These are phyloP conservation scores for Enteromius anoplus DNA, from an alignment of 2,797 vertebrate genomes.

Conservation along the genomic window DNA sequence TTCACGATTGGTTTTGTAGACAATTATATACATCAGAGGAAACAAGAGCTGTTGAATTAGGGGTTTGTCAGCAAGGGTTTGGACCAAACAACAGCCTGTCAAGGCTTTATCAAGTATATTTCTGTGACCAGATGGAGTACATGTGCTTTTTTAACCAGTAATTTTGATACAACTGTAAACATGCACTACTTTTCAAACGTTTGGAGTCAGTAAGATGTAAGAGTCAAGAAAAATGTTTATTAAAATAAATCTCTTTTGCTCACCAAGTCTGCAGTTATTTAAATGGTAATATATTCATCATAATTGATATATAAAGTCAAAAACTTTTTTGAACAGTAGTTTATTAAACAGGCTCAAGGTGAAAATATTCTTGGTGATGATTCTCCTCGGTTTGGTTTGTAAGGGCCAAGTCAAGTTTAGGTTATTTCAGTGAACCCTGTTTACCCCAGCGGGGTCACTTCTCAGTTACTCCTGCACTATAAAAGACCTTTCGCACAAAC, in stretches of 20 bases:
- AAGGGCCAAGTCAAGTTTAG: background rate
- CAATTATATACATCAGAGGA: background rate
- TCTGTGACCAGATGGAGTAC: background rate
- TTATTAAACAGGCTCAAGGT: background rate
- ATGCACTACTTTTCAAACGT: background rate
- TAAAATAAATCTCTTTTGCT: background rate
- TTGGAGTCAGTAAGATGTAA: background rate
- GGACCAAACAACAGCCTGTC: background rate
- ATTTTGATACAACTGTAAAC: background rate
- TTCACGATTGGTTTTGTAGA: background rate
- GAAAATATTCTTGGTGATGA: background rate
- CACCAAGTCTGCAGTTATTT: background rate
- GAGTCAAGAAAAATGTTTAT: background rate
- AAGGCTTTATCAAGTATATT: background rate
- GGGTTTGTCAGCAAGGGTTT: background rate
- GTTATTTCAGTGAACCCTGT: background rate
- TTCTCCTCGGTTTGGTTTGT: background rate
- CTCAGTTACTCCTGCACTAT: slow-evolving; percentile 21
- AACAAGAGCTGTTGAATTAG: background rate
- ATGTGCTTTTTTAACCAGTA: background rate
- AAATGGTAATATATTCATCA: background rate
- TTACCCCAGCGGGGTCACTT: slow-evolving; percentile 20
- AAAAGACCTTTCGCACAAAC: slow-evolving; percentile 9
- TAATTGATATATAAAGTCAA: background rate
- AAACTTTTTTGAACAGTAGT: background rate